phyloP scores from a whole-genome alignment of 1,140 invertebrate genomes.

The Apis florea region DNA sequence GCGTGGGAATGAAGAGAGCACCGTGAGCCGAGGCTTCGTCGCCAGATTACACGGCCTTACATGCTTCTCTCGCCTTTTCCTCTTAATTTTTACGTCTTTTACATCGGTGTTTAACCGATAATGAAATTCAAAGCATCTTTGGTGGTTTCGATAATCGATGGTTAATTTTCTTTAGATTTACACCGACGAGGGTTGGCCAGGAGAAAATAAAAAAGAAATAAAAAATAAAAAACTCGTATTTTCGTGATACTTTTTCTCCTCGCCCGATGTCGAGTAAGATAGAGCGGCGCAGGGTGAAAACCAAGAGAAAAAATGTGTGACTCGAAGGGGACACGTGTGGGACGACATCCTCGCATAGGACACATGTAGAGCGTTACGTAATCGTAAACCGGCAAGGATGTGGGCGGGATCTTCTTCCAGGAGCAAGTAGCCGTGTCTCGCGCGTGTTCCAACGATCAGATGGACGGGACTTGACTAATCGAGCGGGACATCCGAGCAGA shows the following conservation, averaged over 20 bases:
- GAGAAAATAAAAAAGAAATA: too few relatives aligned
- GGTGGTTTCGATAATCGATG: not conserved
- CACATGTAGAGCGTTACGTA: slow-evolving; percentile 70
- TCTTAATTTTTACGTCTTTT: slow-evolving; percentile 4
- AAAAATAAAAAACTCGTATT: too few relatives aligned
- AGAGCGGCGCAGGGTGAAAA: not conserved
- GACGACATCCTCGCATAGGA: slow-evolving; percentile 44
- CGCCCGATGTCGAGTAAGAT: not conserved
- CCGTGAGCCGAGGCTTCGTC: slow-evolving; percentile 64
- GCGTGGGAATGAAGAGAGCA: slow-evolving; percentile 70
- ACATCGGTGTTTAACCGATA: not conserved
- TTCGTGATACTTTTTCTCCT: not conserved
- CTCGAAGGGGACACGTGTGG: slow-evolving; percentile 50
- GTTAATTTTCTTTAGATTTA: not conserved
- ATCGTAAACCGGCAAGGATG: slow-evolving; percentile 73
- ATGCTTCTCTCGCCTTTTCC: slow-evolving; percentile 50
- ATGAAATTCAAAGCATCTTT: not conserved
- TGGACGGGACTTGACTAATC: slow-evolving; percentile 62
- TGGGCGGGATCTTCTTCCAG: slow-evolving; percentile 66
- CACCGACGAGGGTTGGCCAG: not conserved
- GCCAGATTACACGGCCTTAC: slow-evolving; percentile 70
- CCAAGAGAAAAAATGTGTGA: slow-evolving; percentile 37
- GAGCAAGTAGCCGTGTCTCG: slow-evolving; percentile 27
- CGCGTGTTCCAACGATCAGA: slow-evolving; percentile 29
- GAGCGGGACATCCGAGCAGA: slow-evolving; percentile 66